These are phyloP conservation scores for Octopus sinensis DNA, from an alignment of 1,140 invertebrate genomes.

Conservation along the genomic window DNA sequence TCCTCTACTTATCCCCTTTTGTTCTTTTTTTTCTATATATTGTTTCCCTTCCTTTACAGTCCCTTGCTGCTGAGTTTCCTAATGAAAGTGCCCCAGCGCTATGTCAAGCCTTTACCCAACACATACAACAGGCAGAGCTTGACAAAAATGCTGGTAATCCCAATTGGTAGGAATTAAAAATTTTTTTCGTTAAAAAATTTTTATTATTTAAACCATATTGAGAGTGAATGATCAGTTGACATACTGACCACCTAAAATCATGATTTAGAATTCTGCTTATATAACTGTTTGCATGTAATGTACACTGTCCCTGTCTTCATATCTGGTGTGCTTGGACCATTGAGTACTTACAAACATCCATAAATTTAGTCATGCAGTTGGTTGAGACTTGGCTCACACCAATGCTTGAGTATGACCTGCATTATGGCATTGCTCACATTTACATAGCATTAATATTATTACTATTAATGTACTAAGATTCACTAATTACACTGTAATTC, in stretches of 20 bases:
- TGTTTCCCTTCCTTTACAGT: conserved; percentile 52
- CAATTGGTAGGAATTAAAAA: conserved; percentile 57
- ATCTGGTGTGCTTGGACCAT: no score
- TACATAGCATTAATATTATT: background rate
- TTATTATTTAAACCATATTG: background rate
- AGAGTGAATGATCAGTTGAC: no score
- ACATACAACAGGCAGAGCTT: conserved; percentile 64
- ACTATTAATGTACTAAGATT: conserved; percentile 8
- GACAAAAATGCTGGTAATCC: conserved; percentile 60
- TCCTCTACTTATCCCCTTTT: background rate
- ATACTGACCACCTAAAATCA: no score
- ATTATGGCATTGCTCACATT: no score
- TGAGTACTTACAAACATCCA: no score
- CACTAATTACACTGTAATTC: conserved; percentile 13
- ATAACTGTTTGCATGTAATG: no score
- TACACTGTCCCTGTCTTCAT: no score
- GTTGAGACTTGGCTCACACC: no score
- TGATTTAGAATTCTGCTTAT: no score
- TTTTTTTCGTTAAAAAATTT: background rate
- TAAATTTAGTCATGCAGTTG: no score
- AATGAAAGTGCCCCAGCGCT: conserved; percentile 65
- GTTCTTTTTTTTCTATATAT: background rate
- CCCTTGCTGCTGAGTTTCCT: conserved; percentile 66
- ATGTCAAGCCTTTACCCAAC: conserved; percentile 66
- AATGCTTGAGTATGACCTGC: no score